Evolutionary conservation across 2,797 vertebrate genomes (phyloP).

Genomic region (Tokudaia tokunoshimensis): DNA sequence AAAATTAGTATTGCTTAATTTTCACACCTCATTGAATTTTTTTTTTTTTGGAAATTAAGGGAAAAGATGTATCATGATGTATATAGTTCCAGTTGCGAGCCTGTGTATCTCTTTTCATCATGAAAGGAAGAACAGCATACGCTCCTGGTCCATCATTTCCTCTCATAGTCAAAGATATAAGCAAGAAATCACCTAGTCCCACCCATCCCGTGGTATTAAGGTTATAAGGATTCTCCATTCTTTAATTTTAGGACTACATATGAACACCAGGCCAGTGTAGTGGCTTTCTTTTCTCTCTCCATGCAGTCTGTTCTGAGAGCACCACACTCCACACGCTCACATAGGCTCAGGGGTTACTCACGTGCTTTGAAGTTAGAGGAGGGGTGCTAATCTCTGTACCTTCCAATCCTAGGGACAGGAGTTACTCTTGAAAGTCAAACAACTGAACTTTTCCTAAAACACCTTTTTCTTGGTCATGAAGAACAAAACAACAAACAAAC

Average conservation of each 20-base stretch:
- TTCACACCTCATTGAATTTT: slow-evolving; percentile 46
- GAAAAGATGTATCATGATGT: neutral
- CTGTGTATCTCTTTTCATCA: neutral
- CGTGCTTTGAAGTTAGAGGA: neutral
- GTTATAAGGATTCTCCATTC: no score
- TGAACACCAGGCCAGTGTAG: neutral
- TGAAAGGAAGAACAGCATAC: neutral
- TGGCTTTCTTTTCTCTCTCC: neutral
- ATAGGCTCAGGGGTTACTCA: neutral
- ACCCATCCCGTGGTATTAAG: no score
- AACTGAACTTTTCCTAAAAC: slow-evolving; percentile 1
- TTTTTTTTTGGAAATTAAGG: slow-evolving; percentile 26
- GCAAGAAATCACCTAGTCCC: neutral
- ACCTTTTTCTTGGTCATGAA: neutral
- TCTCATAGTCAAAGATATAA: neutral
- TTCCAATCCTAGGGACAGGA: neutral
- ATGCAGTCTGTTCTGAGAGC: neutral
- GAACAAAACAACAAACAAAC: neutral
- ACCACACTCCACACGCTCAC: neutral
- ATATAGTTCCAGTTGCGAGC: neutral
- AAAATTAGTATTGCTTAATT: slow-evolving; percentile 34
- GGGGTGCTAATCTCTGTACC: neutral
- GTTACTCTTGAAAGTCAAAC: slow-evolving; percentile 47
- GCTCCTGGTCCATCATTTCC: neutral
- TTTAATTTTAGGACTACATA: neutral